These are phyloP conservation scores for Patagioenas fasciata DNA, from an alignment of 2,113 vertebrate species.

Conservation along the genomic window DNA sequence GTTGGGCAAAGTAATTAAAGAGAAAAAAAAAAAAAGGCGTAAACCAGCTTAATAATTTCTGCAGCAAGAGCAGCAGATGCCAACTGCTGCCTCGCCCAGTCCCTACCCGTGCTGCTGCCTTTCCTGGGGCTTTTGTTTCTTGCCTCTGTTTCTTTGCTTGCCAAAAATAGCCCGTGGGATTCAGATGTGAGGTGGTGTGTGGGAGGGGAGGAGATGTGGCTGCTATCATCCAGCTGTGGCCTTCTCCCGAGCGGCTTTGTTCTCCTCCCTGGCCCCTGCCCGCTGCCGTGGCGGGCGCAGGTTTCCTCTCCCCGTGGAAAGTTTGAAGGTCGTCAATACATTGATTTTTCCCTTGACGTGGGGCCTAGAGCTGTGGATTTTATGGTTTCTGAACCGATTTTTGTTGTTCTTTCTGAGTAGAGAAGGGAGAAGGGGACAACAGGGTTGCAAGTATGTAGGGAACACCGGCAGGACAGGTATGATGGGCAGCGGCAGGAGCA, in stretches of 20 bases:
- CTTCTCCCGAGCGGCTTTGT: not conserved
- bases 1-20: not conserved
- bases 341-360: not conserved
- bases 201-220: not conserved
- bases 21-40: not conserved
- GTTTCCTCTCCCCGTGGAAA: slow-evolving; percentile 14
- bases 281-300: accelerated
- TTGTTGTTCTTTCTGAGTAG: not conserved
- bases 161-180: slow-evolving; percentile 13
- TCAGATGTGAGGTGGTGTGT: not conserved
- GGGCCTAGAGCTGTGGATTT: not conserved
- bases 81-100: not conserved
- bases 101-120: accelerated
- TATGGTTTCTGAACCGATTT: not conserved
- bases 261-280: not conserved
- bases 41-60: not conserved
- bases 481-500: not conserved
- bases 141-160: not conserved
- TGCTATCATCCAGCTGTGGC: not conserved
- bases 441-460: not conserved
- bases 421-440: not conserved
- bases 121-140: not conserved
- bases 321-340: not conserved
- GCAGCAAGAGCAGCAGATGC: not conserved
- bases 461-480: not conserved